A percentile compares a stretch with the other conserved stretches of the same genome.
These are phyloP conservation scores for Paedocypris micromegethes DNA, from an alignment of 2,797 vertebrate species.

Conservation along the genomic window DNA sequence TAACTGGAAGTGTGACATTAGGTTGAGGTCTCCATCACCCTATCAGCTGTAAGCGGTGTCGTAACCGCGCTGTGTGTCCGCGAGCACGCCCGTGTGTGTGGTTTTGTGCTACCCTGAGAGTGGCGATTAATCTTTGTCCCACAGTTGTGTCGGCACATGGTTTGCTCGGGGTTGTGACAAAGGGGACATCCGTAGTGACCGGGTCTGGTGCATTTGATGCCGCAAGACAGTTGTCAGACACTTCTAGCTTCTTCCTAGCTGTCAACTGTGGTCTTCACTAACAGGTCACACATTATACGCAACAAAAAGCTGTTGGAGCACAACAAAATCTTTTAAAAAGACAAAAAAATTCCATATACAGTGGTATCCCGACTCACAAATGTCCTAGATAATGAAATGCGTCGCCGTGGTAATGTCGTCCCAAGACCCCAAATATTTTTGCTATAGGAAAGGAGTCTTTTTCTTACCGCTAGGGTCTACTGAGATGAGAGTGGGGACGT, in stretches of 20 bases:
- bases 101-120: not conserved
- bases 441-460: too few relatives aligned
- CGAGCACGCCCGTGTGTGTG: constrained; percentile 2
- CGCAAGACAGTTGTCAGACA: constrained; percentile 59
- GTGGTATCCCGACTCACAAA: too few relatives aligned
- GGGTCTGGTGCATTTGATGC: constrained; percentile 54
- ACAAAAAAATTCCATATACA: not conserved
- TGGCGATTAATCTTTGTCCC: constrained; percentile 67
- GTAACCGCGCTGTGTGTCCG: constrained; percentile 1
- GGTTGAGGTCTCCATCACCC: constrained; percentile 15
- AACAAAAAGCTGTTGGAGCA: constrained; percentile 5
- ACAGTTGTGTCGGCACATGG: constrained; percentile 57
- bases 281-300: constrained; percentile 51
- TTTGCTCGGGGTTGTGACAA: constrained; percentile 56
- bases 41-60: constrained; percentile 18
- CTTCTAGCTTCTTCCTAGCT: constrained; percentile 52
- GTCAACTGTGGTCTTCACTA: constrained; percentile 33
- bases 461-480: too few relatives aligned
- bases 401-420: too few relatives aligned
- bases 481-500: too few relatives aligned
- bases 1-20: not conserved
- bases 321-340: not conserved
- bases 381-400: too few relatives aligned
- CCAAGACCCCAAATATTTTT: too few relatives aligned
- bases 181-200: constrained; percentile 59